Percentiles rank a stretch among this genome's conserved stretches.
Conservation (phyloP, 2,888 invertebrate genomes). For the Bombyx huttoni region DNA sequence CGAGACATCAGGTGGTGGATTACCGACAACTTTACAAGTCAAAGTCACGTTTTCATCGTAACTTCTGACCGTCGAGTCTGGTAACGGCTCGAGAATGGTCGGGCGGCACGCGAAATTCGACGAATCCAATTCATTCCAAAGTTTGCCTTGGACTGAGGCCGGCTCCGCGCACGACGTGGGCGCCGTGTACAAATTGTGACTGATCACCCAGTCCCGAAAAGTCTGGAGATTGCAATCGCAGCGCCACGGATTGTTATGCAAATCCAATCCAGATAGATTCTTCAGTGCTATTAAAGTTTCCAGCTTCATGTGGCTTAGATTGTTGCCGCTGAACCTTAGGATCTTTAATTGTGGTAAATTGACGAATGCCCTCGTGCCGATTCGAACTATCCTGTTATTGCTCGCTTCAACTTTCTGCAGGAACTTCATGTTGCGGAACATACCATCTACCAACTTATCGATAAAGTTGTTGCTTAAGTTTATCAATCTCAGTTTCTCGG, state of each 20-base stretch:
- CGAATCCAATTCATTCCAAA: constrained; percentile 81
- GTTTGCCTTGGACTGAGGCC: constrained; percentile 73
- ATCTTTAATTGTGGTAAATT: constrained; percentile 78
- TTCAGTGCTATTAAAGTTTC: constrained; percentile 78
- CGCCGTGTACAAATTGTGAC: constrained; percentile 81
- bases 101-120: constrained; percentile 89
- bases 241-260: constrained; percentile 89
- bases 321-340: constrained; percentile 83
- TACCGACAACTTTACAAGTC: constrained; percentile 82
- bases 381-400: constrained; percentile 80
- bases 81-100: constrained; percentile 77
- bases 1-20: constrained; percentile 81
- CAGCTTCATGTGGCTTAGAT: constrained; percentile 77
- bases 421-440: constrained; percentile 81
- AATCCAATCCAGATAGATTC: constrained; percentile 80
- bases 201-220: constrained; percentile 83
- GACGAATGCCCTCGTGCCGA: constrained; percentile 80
- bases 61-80: constrained; percentile 74
- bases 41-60: constrained; percentile 80
- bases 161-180: constrained; percentile 84
- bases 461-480: constrained; percentile 84
- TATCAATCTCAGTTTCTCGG: constrained; percentile 80
- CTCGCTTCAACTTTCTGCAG: constrained; percentile 85
- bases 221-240: constrained; percentile 88
- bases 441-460: constrained; percentile 78